These are phyloP conservation scores for Myzus persicae DNA, from an alignment of 1,140 invertebrate species.

Conservation along the genomic window DNA sequence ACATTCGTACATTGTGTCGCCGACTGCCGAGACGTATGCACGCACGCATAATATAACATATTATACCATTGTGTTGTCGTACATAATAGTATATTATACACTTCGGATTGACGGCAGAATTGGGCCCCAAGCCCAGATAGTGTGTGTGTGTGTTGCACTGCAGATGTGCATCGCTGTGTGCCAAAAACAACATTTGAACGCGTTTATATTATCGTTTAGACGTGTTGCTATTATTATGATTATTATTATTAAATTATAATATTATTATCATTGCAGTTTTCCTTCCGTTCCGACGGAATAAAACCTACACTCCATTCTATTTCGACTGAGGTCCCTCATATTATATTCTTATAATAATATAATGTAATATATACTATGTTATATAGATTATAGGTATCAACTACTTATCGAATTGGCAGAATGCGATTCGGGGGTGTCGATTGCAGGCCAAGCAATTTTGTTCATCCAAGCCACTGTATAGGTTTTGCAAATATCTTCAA, in stretches of 20 bases:
- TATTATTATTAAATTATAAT: neutral
- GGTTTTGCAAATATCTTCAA: too few species aligned
- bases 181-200: constrained; percentile 17
- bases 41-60: neutral
- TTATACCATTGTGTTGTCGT: constrained; percentile 2
- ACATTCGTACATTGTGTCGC: neutral
- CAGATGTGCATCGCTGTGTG: neutral
- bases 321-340: neutral
- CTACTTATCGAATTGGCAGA: too few species aligned
- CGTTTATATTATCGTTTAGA: neutral
- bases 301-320: neutral
- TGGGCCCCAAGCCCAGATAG: neutral
- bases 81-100: neutral
- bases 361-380: too few species aligned
- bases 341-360: neutral
- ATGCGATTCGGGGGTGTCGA: too few species aligned
- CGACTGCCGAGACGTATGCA: neutral
- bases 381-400: too few species aligned
- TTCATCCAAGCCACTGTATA: too few species aligned
- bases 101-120: neutral
- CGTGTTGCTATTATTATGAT: neutral
- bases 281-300: neutral
- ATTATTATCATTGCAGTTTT: neutral
- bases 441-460: too few species aligned
- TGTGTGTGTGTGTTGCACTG: neutral